A percentile compares a stretch with the other conserved stretches of the same genome.
Conservation (phyloP, 2,888 invertebrate genomes). For the Dorcus hopei region DNA sequence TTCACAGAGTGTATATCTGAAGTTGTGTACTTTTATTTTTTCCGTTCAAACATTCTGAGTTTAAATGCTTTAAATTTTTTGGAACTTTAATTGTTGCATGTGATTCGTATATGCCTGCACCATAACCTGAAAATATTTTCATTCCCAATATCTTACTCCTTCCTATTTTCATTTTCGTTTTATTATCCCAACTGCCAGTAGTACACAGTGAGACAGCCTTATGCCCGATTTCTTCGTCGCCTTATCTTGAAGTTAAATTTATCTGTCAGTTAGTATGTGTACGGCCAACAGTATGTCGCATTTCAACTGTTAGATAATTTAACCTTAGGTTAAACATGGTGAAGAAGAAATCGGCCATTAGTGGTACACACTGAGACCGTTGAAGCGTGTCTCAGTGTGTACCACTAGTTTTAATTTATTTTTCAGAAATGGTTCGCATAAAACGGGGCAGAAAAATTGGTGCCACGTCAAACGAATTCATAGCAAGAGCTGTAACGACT, state of each 20-base stretch:
- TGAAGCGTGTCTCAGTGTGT: background rate
- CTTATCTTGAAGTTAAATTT: too few species aligned
- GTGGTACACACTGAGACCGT: background rate
- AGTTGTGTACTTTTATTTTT: background rate
- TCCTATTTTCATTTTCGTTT: background rate
- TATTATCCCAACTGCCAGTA: background rate
- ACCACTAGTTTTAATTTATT: background rate
- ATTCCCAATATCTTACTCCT: background rate
- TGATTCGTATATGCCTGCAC: background rate
- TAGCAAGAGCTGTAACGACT: constrained; percentile 5
- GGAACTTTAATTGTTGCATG: background rate
- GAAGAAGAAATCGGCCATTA: too few species aligned
- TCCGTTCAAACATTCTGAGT: background rate
- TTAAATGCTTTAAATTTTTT: background rate
- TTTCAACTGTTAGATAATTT: too few species aligned
- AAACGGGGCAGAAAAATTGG: background rate
- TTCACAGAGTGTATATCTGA: background rate
- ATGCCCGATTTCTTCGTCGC: too few species aligned
- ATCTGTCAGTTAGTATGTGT: too few species aligned
- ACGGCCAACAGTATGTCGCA: too few species aligned
- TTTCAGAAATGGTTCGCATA: background rate
- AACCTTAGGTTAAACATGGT: too few species aligned
- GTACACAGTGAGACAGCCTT: background rate
- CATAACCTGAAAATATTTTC: background rate
- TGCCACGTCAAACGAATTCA: background rate